Percentiles rank a stretch among this genome's conserved stretches.
phyloP scores from a whole-genome alignment of 2,797 vertebrate genomes.

The Hypotaenidia philippensis region DNA sequence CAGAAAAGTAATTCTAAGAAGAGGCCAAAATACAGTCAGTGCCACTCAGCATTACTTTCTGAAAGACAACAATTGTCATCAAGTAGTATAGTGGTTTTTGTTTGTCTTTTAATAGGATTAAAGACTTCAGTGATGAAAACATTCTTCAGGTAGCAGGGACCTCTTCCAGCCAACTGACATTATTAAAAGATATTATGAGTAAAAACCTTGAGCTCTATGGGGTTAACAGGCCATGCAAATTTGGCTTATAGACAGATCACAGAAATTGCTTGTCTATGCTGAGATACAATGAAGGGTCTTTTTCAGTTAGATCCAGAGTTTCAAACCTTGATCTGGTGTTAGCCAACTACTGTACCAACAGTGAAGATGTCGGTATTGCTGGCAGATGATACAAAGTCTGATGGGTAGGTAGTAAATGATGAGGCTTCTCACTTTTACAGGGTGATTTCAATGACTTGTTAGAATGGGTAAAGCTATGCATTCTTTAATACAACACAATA shows the following conservation, averaged over 20 bases:
- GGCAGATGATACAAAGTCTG: neutral
- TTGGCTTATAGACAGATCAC: neutral
- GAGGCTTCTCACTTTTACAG: neutral
- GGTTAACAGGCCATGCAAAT: neutral
- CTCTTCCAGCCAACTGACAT: neutral
- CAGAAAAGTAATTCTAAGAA: neutral
- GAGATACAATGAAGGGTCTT: neutral
- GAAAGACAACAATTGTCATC: neutral
- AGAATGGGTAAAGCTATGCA: neutral
- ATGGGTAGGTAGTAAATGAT: neutral
- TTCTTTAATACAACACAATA: neutral
- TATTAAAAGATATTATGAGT: neutral
- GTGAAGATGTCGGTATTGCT: neutral
- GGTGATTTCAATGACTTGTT: neutral
- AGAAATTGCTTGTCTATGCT: neutral
- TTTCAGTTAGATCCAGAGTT: neutral
- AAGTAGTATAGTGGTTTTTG: neutral
- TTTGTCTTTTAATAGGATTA: conserved; percentile 1
- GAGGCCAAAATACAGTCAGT: neutral
- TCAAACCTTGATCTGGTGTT: neutral
- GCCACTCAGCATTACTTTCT: neutral
- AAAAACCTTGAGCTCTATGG: neutral
- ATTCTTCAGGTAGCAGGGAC: neutral
- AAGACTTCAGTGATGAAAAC: neutral
- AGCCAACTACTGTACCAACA: neutral